Evolutionary conservation across 2,797 vertebrate species (phyloP).

Genomic region (Tangara arthus): DNA sequence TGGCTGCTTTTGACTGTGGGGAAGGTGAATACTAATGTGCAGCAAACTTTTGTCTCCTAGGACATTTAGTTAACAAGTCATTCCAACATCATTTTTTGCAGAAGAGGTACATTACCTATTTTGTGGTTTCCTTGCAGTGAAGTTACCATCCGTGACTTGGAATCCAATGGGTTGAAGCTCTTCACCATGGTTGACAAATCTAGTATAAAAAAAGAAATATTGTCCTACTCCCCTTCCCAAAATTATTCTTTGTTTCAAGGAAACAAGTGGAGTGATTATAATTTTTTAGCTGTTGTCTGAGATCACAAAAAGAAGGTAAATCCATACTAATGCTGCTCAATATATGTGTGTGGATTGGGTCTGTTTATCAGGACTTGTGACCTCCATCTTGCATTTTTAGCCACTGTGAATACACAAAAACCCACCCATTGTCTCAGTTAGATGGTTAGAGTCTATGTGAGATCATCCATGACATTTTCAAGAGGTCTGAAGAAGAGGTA

Average conservation of each 20-base stretch:
- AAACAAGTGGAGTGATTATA: neutral
- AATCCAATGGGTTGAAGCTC: neutral
- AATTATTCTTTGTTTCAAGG: neutral
- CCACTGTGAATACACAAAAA: neutral
- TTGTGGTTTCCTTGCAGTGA: neutral
- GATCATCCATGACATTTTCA: neutral
- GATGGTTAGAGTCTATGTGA: neutral
- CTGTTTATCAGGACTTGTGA: neutral
- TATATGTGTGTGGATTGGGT: neutral
- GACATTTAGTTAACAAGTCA: neutral
- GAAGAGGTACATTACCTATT: neutral
- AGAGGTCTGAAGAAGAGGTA: neutral
- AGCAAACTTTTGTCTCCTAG: neutral
- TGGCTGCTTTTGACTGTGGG: neutral
- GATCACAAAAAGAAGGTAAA: neutral
- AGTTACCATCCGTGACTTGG: neutral
- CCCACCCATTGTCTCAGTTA: neutral
- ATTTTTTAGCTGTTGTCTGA: neutral
- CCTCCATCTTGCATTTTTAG: neutral
- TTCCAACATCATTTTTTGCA: neutral
- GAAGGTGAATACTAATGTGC: neutral
- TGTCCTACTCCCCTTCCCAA: neutral
- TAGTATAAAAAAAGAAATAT: neutral
- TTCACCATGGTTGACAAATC: neutral
- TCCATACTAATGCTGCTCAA: neutral